Base-by-base conservation (phyloP, 1,140 invertebrate genomes). In the Lethrus apterus region DNA sequence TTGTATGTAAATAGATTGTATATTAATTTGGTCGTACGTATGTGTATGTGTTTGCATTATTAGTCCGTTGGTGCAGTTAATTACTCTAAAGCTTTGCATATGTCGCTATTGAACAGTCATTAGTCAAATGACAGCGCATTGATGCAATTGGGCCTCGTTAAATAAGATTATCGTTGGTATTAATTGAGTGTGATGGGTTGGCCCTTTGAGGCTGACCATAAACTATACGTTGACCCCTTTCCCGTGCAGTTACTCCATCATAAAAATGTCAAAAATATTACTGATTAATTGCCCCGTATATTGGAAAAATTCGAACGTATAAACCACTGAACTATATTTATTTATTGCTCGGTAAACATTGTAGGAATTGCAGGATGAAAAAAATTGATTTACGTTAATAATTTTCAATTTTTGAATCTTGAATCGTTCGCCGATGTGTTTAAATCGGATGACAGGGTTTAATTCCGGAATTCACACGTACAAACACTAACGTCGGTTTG, bases 151-250 rank as follows among this genome's bases (percentile, higher is more conserved):
- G 48, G 49, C 32, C 42, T 46, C 51, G 51, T 56, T 54, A 53
- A 56, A 56, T 54, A 54, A 52, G 55, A 56, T 56, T 56, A 56
- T 56, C 51, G 44, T 56, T 48, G 45, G 48, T 51, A 56, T 56
- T 56, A 56, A 56, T 56, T 56, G 55, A 29, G 35, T 41, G 41
- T 56, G 55, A 56, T 54, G 42, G 32, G 55, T 56, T 20, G 46
- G 32, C 30, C 55, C 52, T 18, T 36, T 23, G 55, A 35, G 55
- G 47, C 44, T 21, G 36, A 32, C 44, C 32, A 51, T 56, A 54
- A 56, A 42, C 40, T 42, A 42, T 15, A 19, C 13, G 29, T 24
- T 24, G 40, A 42, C 40, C 40, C 40, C 40, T 24, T 42, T 42
- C 24, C 11, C 18, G 35, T 17, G 17, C 7, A 4, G 17, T 10